A percentile compares a stretch with the other conserved stretches of the same genome.
phyloP scores from a whole-genome alignment of 2,797 vertebrate genomes.

The Simalia tracyae region DNA sequence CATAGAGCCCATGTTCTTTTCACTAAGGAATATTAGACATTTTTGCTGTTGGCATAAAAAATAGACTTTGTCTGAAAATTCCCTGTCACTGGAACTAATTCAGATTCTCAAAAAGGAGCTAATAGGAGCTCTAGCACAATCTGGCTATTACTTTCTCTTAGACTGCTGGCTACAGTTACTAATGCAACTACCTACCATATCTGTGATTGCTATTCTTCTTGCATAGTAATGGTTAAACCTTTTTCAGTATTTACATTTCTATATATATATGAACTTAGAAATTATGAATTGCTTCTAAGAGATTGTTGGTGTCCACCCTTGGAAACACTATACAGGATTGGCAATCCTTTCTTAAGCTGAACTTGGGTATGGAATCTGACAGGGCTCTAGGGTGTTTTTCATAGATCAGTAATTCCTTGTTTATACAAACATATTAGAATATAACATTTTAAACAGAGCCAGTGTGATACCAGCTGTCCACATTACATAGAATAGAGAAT shows the following conservation, averaged over 20 bases:
- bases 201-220: background rate
- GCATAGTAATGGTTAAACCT: background rate
- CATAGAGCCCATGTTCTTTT: background rate
- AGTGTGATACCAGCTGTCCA: background rate
- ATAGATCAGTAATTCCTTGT: background rate
- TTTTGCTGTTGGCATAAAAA: background rate
- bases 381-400: background rate
- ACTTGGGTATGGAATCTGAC: background rate
- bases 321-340: background rate
- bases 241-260: background rate
- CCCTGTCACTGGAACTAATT: constrained; percentile 3
- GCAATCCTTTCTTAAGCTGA: background rate
- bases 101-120: background rate
- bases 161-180: fast-evolving
- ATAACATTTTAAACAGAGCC: background rate
- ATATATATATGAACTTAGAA: background rate
- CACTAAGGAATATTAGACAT: background rate
- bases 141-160: background rate
- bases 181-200: fast-evolving
- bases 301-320: background rate
- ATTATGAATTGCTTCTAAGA: background rate
- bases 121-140: background rate
- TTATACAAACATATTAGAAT: background rate
- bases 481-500: background rate
- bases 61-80: background rate